Conservation (phyloP, 1,140 invertebrate genomes). For the Drosophila tsacasi region DNA sequence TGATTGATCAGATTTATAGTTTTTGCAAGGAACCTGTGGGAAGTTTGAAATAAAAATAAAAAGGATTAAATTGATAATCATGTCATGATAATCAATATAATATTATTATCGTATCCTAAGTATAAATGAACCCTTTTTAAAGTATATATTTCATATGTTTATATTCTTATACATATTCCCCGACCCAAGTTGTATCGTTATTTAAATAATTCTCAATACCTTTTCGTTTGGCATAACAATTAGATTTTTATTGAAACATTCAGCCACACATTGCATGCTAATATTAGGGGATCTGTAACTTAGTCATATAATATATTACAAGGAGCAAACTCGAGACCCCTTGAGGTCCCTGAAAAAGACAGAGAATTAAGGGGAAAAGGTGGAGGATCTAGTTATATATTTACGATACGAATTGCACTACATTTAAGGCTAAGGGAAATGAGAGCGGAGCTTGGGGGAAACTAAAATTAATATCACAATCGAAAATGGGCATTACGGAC, state of each 20-base stretch:
- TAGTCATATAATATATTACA: constrained; percentile 67
- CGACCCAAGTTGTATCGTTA: background rate
- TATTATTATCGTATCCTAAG: no score
- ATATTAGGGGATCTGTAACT: constrained; percentile 53
- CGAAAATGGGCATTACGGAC: constrained; percentile 43
- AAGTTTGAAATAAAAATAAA: no score
- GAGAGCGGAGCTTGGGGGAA: constrained; percentile 28
- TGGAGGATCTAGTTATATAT: constrained; percentile 13
- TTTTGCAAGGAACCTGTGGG: no score
- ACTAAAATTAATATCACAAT: constrained; percentile 82
- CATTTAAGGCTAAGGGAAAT: constrained; percentile 54
- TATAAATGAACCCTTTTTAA: no score
- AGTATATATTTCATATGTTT: no score
- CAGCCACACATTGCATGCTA: constrained; percentile 71
- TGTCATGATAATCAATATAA: no score
- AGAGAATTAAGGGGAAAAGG: constrained; percentile 3
- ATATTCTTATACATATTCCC: background rate
- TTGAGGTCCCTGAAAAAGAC: constrained; percentile 6
- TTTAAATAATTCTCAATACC: background rate
- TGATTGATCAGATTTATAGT: no score
- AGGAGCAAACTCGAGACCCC: constrained; percentile 42
- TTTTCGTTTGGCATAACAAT: constrained; percentile 69
- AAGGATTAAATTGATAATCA: no score
- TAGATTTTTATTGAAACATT: constrained; percentile 82
- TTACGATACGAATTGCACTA: constrained; percentile 72